These are phyloP conservation scores for Ivindomyrus marchei DNA, from an alignment of 2,113 vertebrate species.

Conservation along the genomic window DNA sequence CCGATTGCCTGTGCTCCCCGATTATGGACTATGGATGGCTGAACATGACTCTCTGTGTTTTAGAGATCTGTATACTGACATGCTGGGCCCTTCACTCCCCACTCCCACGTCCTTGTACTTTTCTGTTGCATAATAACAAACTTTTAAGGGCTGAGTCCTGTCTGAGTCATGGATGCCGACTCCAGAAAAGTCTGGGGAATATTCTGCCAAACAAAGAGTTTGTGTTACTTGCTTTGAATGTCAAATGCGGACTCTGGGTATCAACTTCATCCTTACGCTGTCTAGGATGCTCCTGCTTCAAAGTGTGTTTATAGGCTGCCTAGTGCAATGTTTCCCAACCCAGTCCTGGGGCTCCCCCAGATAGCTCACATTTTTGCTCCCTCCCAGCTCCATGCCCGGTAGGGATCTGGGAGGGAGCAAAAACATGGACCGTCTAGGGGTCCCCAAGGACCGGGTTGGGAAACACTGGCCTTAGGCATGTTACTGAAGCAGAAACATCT, in stretches of 20 bases:
- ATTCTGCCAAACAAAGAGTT: neutral
- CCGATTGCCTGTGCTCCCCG: neutral
- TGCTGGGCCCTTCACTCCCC: neutral
- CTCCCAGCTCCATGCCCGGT: neutral
- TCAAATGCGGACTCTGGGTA: neutral
- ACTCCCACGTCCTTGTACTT: neutral
- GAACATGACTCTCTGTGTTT: neutral
- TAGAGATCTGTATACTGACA: neutral
- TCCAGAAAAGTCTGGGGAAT: neutral
- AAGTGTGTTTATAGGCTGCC: neutral
- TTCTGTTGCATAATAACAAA: neutral
- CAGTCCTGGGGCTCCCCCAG: neutral
- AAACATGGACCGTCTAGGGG: neutral
- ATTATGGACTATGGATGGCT: neutral
- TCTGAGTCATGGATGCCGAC: neutral
- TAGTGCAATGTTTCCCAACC: neutral
- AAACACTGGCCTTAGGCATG: neutral
- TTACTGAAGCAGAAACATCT: neutral
- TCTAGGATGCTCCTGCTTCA: neutral
- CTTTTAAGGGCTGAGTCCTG: neutral
- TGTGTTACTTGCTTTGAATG: neutral
- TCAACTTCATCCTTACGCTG: neutral
- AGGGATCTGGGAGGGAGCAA: neutral
- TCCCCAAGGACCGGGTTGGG: neutral
- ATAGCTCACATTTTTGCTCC: neutral